Conservation (phyloP, 1,140 invertebrate species). For the Heliothis subflexa region DNA sequence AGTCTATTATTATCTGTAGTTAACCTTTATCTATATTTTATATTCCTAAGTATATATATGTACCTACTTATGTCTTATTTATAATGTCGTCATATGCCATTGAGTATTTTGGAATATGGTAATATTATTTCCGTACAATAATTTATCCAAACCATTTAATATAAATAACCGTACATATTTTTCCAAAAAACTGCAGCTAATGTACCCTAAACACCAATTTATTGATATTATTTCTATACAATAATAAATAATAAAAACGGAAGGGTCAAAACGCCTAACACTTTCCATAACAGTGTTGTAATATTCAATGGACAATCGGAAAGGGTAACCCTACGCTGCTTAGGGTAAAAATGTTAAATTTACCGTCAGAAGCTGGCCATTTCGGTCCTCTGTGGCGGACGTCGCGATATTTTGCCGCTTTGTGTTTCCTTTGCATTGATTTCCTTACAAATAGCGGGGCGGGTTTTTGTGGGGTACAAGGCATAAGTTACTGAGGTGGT, state of each 20-base stretch:
- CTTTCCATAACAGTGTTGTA: slow-evolving; percentile 68
- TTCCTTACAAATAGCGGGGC: slow-evolving; percentile 67
- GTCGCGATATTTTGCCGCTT: slow-evolving; percentile 74
- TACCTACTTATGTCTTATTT: no score
- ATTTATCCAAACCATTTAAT: not conserved
- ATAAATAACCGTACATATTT: slow-evolving; percentile 9
- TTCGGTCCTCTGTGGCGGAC: slow-evolving; percentile 71
- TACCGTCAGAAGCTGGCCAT: slow-evolving; percentile 70
- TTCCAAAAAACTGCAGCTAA: slow-evolving; percentile 56
- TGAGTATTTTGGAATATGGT: no score
- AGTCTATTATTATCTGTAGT: no score
- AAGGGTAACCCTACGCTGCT: slow-evolving; percentile 60
- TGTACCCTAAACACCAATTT: slow-evolving; percentile 73
- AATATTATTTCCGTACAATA: not conserved
- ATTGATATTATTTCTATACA: slow-evolving; percentile 70
- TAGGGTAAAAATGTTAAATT: slow-evolving; percentile 76
- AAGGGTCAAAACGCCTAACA: slow-evolving; percentile 72
- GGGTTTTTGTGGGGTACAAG: slow-evolving; percentile 52
- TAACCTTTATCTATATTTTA: no score
- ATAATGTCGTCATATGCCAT: no score
- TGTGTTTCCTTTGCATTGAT: slow-evolving; percentile 74
- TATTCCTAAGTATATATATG: no score
- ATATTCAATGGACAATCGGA: slow-evolving; percentile 69
- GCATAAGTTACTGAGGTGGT: slow-evolving; percentile 18
- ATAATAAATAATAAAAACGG: slow-evolving; percentile 73